Percentiles rank a stretch among this genome's conserved stretches.
Evolutionary conservation across 2,797 vertebrate species (phyloP).

Genomic region (Lepidocolaptes lacrymiger): DNA sequence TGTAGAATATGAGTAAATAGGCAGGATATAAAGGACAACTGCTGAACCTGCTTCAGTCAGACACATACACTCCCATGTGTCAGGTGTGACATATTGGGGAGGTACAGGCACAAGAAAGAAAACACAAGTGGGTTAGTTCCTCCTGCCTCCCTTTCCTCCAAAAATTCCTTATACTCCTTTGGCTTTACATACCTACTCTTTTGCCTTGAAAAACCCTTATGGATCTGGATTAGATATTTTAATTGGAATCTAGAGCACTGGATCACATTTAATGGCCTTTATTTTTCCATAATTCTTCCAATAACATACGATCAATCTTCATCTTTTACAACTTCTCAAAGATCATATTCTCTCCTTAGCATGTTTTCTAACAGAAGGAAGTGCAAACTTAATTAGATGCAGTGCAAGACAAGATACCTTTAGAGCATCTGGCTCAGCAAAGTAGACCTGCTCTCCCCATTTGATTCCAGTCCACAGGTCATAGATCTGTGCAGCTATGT

Average conservation of each 20-base stretch:
- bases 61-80: background rate
- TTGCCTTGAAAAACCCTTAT: background rate
- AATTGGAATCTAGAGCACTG: background rate
- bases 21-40: background rate
- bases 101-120: background rate
- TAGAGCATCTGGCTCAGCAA: conserved; percentile 88
- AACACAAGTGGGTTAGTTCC: background rate
- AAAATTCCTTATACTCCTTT: background rate
- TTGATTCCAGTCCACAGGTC: conserved; percentile 89
- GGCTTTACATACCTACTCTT: background rate
- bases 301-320: background rate
- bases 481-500: conserved; percentile 89
- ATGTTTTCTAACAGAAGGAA: background rate
- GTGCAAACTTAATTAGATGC: background rate
- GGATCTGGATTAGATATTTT: background rate
- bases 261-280: background rate
- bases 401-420: conserved; percentile 77
- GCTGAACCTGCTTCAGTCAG: background rate
- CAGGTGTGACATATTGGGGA: background rate
- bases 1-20: background rate
- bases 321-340: background rate
- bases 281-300: background rate
- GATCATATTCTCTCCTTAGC: background rate
- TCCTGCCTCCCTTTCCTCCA: background rate
- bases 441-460: conserved; percentile 87